Percentiles rank a stretch among this genome's conserved stretches.
Conservation (phyloP, 2,888 invertebrate species). For the Ceriagrion tenellum region DNA sequence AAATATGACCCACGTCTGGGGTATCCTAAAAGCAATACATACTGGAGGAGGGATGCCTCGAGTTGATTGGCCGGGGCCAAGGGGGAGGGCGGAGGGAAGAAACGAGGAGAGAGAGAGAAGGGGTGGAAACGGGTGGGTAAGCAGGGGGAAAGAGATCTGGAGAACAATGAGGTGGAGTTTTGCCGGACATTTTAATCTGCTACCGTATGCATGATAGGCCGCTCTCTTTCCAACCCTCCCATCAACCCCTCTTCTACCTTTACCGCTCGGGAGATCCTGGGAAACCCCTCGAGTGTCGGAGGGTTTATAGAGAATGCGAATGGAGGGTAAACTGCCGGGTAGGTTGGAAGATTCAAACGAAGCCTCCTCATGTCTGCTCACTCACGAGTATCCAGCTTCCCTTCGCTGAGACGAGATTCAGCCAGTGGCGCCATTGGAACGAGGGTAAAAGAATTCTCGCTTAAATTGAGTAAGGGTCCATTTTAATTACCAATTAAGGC, state of each 20-base stretch:
- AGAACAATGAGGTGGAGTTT: neutral
- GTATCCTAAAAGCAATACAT: neutral
- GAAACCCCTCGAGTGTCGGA: neutral
- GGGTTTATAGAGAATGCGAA: neutral
- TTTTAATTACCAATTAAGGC: no score
- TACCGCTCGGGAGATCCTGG: neutral
- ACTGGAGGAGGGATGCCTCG: neutral
- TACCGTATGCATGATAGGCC: constrained; percentile 5
- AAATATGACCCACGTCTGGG: neutral
- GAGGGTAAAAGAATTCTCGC: no score
- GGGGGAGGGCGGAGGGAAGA: neutral
- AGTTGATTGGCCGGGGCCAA: neutral
- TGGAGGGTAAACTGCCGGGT: neutral
- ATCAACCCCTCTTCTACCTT: neutral
- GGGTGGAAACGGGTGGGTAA: neutral
- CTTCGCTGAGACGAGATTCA: no score
- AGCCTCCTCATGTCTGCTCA: no score
- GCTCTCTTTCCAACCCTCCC: neutral
- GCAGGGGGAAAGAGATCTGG: neutral
- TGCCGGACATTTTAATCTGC: constrained; percentile 28
- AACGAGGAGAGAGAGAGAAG: neutral
- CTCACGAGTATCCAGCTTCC: no score
- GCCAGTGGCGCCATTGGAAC: no score
- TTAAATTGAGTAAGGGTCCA: no score
- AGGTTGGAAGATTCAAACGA: neutral